Evolutionary conservation across 2,888 invertebrate species (phyloP).

Genomic region (Andrena fulva): DNA sequence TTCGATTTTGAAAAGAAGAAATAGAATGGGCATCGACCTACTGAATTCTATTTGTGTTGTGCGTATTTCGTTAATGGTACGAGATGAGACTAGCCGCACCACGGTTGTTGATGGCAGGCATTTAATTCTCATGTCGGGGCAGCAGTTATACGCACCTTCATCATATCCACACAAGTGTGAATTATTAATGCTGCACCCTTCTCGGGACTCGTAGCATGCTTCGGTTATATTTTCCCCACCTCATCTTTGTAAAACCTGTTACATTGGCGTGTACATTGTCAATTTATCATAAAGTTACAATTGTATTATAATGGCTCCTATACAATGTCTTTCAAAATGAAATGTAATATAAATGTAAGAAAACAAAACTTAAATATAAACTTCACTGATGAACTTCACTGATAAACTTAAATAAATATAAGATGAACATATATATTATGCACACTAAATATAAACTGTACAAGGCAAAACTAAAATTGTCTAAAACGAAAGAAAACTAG

Average conservation of each 20-base stretch:
- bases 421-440: not conserved
- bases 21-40: not conserved
- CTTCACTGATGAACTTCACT: not conserved
- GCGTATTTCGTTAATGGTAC: not conserved
- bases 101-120: slow-evolving; percentile 6
- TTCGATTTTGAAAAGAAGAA: slow-evolving; percentile 1
- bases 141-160: slow-evolving; percentile 1
- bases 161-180: not conserved
- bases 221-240: too few species aligned
- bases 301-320: too few species aligned
- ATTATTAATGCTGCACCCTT: not conserved
- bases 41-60: not conserved
- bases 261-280: too few species aligned
- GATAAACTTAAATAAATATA: not conserved
- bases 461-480: not conserved
- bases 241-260: too few species aligned
- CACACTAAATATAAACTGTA: not conserved
- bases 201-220: not conserved
- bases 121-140: not conserved
- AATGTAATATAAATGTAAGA: not conserved
- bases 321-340: not conserved
- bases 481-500: too few species aligned
- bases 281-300: too few species aligned
- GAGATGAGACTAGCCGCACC: slow-evolving; percentile 8
- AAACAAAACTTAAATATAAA: too few species aligned